These are phyloP conservation scores for Seriola dumerili DNA, from an alignment of 2,113 vertebrate species.

Conservation along the genomic window DNA sequence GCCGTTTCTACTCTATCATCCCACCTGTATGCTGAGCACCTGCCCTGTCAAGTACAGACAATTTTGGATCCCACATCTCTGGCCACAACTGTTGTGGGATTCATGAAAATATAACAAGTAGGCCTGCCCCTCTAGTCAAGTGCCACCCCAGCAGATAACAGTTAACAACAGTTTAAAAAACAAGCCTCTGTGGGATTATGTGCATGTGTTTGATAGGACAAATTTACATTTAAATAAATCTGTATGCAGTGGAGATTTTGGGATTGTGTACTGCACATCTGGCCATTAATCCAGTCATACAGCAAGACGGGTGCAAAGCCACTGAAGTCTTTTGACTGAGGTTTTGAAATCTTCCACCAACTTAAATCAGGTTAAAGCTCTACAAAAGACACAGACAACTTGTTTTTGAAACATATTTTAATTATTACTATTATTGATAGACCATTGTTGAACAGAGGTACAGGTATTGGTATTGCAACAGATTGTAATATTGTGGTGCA, in stretches of 20 bases:
- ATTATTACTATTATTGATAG: conserved; percentile 71
- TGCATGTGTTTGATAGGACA: background rate
- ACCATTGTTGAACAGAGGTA: conserved; percentile 80
- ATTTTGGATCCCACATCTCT: background rate
- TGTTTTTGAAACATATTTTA: conserved; percentile 66
- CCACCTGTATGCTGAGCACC: background rate
- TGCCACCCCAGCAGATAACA: conserved; percentile 5
- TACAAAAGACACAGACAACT: conserved; percentile 16
- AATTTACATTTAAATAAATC: background rate
- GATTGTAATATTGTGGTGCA: conserved; percentile 72
- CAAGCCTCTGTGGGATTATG: background rate
- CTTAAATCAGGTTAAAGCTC: background rate
- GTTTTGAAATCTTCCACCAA: background rate
- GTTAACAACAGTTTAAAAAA: too few relatives aligned
- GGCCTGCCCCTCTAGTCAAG: too few relatives aligned
- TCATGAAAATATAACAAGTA: too few relatives aligned
- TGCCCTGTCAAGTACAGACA: conserved; percentile 2
- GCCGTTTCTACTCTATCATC: background rate
- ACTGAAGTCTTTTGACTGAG: background rate
- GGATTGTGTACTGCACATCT: background rate
- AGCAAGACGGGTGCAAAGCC: background rate
- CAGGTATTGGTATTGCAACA: conserved; percentile 77
- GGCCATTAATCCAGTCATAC: background rate
- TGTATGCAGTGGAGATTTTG: background rate
- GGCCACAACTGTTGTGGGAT: too few relatives aligned